These are phyloP conservation scores for Leuciscus idus DNA, from an alignment of 2,113 vertebrate species.

Conservation along the genomic window DNA sequence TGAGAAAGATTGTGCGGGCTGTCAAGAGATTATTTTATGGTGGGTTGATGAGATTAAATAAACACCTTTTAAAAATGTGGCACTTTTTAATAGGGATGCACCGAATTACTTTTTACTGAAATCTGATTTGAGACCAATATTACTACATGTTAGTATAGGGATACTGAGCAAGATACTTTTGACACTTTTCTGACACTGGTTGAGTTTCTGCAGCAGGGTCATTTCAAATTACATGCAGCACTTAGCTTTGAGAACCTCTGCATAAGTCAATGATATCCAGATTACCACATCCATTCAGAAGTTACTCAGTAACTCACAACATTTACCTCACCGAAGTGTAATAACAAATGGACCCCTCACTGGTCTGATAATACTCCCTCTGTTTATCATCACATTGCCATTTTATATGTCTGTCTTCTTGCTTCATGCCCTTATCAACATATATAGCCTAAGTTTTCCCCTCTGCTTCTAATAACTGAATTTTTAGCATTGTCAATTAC, in stretches of 20 bases:
- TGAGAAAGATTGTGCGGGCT: not conserved
- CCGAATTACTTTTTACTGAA: not conserved
- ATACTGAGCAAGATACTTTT: not conserved
- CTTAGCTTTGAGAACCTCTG: too few relatives aligned
- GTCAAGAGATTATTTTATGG: too few relatives aligned
- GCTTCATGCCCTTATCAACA: not conserved
- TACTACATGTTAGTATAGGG: not conserved
- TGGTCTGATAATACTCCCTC: not conserved
- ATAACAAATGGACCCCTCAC: not conserved
- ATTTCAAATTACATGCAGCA: too few relatives aligned
- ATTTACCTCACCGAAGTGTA: not conserved
- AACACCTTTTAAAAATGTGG: too few relatives aligned
- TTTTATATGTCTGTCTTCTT: not conserved
- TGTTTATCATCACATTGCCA: not conserved
- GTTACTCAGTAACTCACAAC: not conserved
- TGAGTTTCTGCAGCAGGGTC: too few relatives aligned
- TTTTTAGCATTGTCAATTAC: not conserved
- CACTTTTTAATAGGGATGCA: too few relatives aligned
- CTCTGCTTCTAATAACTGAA: not conserved
- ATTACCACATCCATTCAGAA: slow-evolving; percentile 1
- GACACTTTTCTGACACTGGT: too few relatives aligned
- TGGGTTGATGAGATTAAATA: too few relatives aligned
- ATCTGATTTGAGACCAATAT: not conserved
- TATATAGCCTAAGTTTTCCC: not conserved
- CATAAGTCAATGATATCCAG: not conserved